Evolutionary conservation across 1,140 invertebrate genomes (phyloP).

Genomic region (Drosophila ironensis): DNA sequence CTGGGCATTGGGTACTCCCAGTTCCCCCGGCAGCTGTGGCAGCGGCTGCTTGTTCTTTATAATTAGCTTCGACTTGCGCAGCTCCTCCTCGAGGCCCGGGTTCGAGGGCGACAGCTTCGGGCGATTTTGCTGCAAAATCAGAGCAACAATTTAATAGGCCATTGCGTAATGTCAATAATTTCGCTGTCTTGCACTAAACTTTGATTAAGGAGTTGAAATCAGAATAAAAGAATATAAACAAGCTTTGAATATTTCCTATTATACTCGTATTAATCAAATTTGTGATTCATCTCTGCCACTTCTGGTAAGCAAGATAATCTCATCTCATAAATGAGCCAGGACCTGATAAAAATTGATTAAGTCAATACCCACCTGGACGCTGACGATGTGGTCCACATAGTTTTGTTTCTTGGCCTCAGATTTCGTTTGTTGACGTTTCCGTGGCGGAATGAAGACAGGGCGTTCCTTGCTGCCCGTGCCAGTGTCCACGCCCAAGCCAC

Average conservation of each 20-base stretch:
- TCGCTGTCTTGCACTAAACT: no score
- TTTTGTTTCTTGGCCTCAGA: constrained; percentile 83
- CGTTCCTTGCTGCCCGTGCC: constrained; percentile 82
- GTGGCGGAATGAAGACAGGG: constrained; percentile 84
- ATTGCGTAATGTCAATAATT: no score
- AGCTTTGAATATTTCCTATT: no score
- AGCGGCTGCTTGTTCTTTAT: constrained; percentile 80
- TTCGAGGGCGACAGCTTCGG: constrained; percentile 82
- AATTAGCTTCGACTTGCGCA: constrained; percentile 76
- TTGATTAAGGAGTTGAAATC: no score
- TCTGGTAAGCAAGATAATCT: no score
- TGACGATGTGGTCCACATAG: constrained; percentile 85
- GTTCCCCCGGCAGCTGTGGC: constrained; percentile 69
- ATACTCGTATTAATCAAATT: no score
- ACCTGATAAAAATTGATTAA: no score
- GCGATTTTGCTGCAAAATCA: constrained; percentile 66
- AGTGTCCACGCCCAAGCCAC: constrained; percentile 41
- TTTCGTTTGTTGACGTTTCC: constrained; percentile 83
- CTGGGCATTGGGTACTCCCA: constrained; percentile 42
- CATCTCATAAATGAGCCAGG: no score
- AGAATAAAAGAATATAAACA: constrained; percentile 72
- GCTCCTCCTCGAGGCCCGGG: constrained; percentile 73
- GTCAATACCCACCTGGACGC: constrained; percentile 82
- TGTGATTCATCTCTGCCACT: no score
- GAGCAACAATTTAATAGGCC: not conserved